Conservation (phyloP, 2,888 invertebrate species). For the Chymomyza caudatula region DNA sequence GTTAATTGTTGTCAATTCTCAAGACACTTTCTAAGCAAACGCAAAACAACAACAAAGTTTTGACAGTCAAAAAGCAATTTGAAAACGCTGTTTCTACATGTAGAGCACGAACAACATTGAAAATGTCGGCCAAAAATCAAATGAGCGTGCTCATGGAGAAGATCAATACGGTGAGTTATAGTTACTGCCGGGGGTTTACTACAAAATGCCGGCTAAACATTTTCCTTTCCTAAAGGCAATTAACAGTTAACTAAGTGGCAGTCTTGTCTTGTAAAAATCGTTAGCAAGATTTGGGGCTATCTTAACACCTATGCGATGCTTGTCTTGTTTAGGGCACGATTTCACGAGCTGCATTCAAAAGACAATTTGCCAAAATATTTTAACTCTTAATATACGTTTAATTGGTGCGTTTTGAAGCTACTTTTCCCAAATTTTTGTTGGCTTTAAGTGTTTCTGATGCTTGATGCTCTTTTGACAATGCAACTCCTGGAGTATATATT, state of each 20-base stretch:
- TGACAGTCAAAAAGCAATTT: neutral
- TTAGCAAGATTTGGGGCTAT: neutral
- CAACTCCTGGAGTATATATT: no score
- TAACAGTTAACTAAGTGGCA: neutral
- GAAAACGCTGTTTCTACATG: neutral
- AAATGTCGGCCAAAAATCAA: slow-evolving; percentile 85
- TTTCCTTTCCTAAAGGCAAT: neutral
- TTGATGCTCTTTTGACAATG: no score
- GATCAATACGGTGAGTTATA: slow-evolving; percentile 84
- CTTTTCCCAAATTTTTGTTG: no score
- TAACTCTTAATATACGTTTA: no score
- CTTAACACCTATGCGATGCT: no score
- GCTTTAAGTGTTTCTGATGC: no score
- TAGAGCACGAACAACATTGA: slow-evolving; percentile 22
- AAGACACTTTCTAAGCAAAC: neutral
- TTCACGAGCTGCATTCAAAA: neutral
- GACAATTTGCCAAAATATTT: no score
- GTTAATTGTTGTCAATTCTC: neutral
- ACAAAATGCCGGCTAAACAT: neutral
- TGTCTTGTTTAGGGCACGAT: no score
- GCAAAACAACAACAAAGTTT: neutral
- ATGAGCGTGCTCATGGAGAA: slow-evolving; percentile 85
- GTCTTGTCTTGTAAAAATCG: neutral
- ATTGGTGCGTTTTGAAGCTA: no score
- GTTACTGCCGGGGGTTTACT: neutral